These are phyloP conservation scores for Ceratina calcarata DNA, from an alignment of 1,140 invertebrate species.

Conservation along the genomic window DNA sequence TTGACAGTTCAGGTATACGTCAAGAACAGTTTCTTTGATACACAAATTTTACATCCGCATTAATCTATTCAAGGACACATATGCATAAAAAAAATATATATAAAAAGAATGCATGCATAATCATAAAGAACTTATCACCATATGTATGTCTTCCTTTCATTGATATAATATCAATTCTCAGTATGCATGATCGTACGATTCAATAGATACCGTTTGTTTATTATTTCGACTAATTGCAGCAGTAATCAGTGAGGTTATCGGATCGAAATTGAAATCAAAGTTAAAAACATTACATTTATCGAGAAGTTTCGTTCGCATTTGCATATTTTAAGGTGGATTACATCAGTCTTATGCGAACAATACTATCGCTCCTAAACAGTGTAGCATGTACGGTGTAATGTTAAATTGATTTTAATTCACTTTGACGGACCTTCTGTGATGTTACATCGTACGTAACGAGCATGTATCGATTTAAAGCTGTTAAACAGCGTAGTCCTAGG, in stretches of 20 bases:
- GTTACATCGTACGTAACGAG: neutral
- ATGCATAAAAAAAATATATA: too few relatives aligned
- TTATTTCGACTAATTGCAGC: neutral
- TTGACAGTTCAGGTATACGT: neutral
- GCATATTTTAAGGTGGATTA: neutral
- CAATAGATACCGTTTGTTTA: neutral
- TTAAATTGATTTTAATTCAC: slow-evolving; percentile 18
- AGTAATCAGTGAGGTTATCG: neutral
- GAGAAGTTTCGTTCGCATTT: neutral
- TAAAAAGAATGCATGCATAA: too few relatives aligned
- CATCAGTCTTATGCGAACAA: neutral
- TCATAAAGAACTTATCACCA: neutral
- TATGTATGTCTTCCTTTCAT: neutral
- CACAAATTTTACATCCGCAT: neutral
- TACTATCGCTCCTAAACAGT: neutral
- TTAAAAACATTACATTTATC: neutral
- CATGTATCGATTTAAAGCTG: slow-evolving; percentile 26
- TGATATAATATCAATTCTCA: neutral
- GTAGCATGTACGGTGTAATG: neutral
- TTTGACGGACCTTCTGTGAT: neutral
- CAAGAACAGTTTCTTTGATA: too few relatives aligned
- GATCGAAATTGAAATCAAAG: neutral
- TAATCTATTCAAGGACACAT: neutral
- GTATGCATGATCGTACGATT: neutral
- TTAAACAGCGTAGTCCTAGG: neutral